Conservation (phyloP, 1,140 invertebrate genomes). For the Aricia agestis region DNA sequence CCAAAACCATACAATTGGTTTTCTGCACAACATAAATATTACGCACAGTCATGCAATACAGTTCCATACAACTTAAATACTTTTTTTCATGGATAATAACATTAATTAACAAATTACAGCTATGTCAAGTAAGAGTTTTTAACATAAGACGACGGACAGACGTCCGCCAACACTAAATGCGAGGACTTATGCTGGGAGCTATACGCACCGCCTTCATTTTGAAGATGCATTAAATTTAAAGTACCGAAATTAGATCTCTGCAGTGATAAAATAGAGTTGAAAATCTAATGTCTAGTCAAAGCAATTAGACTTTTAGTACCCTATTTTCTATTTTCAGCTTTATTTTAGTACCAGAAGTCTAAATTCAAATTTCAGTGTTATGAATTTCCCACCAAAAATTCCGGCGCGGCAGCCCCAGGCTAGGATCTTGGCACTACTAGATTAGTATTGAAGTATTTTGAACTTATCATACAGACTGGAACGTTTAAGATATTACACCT, state of each 20-base stretch:
- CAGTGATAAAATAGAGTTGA: too few relatives aligned
- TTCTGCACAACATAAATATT: slow-evolving; percentile 1
- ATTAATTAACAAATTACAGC: slow-evolving; percentile 10
- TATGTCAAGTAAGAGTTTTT: neutral
- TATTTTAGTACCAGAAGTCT: too few relatives aligned
- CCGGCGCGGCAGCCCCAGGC: too few relatives aligned
- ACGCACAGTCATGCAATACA: slow-evolving; percentile 8
- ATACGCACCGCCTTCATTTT: too few relatives aligned
- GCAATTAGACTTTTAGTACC: too few relatives aligned
- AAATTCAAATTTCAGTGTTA: too few relatives aligned
- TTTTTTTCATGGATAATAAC: slow-evolving; percentile 7
- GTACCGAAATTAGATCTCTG: too few relatives aligned
- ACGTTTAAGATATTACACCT: slow-evolving; percentile 45
- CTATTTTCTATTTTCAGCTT: too few relatives aligned
- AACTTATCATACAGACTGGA: slow-evolving; percentile 49
- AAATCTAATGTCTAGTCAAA: too few relatives aligned
- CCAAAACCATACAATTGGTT: too few relatives aligned
- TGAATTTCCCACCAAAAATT: too few relatives aligned
- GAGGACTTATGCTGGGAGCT: slow-evolving; percentile 41
- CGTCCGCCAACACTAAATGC: slow-evolving; percentile 45
- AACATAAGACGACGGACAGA: neutral
- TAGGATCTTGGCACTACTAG: slow-evolving; percentile 50
- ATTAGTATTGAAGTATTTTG: slow-evolving; percentile 36
- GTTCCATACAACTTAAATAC: slow-evolving; percentile 17
- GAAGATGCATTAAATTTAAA: too few relatives aligned